These are phyloP conservation scores for Catharus fuscescens DNA, from an alignment of 2,113 vertebrate species.

Conservation along the genomic window DNA sequence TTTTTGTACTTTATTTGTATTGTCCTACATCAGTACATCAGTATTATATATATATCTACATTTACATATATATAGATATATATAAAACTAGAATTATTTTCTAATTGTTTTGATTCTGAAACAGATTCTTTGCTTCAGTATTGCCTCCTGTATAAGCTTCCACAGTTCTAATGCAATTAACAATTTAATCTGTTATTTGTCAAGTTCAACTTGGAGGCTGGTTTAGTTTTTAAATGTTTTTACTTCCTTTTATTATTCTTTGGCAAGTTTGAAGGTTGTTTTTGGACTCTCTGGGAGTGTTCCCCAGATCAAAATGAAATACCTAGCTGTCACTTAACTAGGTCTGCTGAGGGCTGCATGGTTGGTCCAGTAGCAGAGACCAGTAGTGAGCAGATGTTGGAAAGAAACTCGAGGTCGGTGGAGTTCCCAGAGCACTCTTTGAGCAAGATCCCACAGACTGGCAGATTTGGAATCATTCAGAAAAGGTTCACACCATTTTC, in stretches of 20 bases:
- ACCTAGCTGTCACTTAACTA: not conserved
- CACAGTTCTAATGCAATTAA: not conserved
- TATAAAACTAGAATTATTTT: not conserved
- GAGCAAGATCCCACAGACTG: not conserved
- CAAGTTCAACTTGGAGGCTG: not conserved
- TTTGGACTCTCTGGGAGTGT: not conserved
- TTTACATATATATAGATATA: too few species aligned
- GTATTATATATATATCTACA: not conserved
- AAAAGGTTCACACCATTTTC: not conserved
- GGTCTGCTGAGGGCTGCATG: not conserved
- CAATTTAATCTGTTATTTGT: not conserved
- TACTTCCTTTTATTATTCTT: not conserved
- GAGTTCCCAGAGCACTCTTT: not conserved
- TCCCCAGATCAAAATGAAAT: not conserved
- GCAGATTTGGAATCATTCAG: not conserved
- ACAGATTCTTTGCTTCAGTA: not conserved
- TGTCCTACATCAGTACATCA: not conserved
- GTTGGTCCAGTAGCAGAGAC: not conserved
- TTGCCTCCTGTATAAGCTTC: not conserved
- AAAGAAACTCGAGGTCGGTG: not conserved
- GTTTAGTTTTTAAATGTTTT: not conserved
- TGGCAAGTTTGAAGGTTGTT: not conserved
- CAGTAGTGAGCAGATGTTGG: not conserved
- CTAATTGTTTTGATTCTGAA: not conserved
- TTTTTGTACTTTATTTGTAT: not conserved